Evolutionary conservation across 2,113 vertebrate genomes (phyloP).

Genomic region (Callopanchax toddi): DNA sequence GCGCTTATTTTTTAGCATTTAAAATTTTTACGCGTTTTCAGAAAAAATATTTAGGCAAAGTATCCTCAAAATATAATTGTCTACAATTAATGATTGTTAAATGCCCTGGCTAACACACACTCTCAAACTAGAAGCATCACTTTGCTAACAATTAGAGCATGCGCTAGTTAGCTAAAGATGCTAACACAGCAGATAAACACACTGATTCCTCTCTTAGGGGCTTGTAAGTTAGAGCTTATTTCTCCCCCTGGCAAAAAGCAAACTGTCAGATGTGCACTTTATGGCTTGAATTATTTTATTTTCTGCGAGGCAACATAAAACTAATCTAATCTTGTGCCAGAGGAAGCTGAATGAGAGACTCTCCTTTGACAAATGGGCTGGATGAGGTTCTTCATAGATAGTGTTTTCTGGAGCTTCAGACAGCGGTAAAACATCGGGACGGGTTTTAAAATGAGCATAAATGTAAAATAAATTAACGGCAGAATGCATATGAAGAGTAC

Average conservation of each 20-base stretch:
- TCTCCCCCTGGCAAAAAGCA: background rate
- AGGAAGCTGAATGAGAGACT: slow-evolving; percentile 25
- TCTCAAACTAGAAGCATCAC: no score
- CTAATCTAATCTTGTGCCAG: slow-evolving; percentile 33
- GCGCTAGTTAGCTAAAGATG: background rate
- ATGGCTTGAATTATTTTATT: slow-evolving; percentile 2
- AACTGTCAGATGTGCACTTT: background rate
- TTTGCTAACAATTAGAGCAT: no score
- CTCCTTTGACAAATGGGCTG: slow-evolving; percentile 33
- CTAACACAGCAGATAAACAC: background rate
- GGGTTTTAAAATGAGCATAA: background rate
- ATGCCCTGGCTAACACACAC: no score
- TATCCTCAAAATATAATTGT: no score
- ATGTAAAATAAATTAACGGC: background rate
- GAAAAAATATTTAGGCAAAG: no score
- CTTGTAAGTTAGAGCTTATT: background rate
- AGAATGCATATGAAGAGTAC: background rate
- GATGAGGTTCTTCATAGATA: slow-evolving; percentile 8
- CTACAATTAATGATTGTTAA: no score
- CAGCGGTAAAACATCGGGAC: background rate
- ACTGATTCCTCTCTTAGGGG: background rate
- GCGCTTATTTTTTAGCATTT: no score
- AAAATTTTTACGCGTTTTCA: no score
- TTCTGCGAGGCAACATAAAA: slow-evolving; percentile 15
- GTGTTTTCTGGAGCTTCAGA: background rate